Conservation (phyloP, 1,140 invertebrate species). For the Antheraea pernyi region DNA sequence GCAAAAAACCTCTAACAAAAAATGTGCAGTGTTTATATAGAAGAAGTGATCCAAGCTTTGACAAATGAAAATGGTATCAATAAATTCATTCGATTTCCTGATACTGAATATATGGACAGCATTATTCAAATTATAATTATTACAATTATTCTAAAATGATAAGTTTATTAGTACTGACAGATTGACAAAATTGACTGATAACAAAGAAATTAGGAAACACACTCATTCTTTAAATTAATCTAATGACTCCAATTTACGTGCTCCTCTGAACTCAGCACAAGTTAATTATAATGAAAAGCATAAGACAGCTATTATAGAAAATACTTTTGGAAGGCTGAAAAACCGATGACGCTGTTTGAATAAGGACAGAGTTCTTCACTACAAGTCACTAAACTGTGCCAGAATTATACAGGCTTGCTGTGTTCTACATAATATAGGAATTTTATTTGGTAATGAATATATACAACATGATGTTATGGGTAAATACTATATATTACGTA, state of each 20-base stretch:
- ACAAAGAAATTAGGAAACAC: too few species aligned
- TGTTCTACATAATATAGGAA: constrained; percentile 16
- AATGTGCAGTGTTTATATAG: constrained; percentile 24
- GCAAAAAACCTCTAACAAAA: constrained; percentile 21
- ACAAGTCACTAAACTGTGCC: constrained; percentile 20
- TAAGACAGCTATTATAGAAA: constrained; percentile 44
- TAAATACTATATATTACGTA: not conserved
- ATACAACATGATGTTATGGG: not conserved
- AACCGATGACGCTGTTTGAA: constrained; percentile 35
- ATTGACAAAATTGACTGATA: too few species aligned
- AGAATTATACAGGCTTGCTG: constrained; percentile 14
- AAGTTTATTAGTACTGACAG: too few species aligned
- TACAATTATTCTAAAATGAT: too few species aligned
- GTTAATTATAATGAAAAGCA: constrained; percentile 38
- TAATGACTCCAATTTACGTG: constrained; percentile 50
- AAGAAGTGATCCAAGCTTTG: constrained; percentile 20
- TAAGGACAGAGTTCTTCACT: constrained; percentile 24
- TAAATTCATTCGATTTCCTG: constrained; percentile 22
- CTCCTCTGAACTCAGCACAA: constrained; percentile 30
- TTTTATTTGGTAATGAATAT: not conserved
- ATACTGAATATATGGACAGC: not conserved
- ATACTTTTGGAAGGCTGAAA: constrained; percentile 56
- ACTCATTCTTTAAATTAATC: not conserved
- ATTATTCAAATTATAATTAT: too few species aligned
- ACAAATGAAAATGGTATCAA: constrained; percentile 13